These are phyloP conservation scores for Lacanobia oleracea DNA, from an alignment of 2,888 invertebrate genomes.

Conservation along the genomic window DNA sequence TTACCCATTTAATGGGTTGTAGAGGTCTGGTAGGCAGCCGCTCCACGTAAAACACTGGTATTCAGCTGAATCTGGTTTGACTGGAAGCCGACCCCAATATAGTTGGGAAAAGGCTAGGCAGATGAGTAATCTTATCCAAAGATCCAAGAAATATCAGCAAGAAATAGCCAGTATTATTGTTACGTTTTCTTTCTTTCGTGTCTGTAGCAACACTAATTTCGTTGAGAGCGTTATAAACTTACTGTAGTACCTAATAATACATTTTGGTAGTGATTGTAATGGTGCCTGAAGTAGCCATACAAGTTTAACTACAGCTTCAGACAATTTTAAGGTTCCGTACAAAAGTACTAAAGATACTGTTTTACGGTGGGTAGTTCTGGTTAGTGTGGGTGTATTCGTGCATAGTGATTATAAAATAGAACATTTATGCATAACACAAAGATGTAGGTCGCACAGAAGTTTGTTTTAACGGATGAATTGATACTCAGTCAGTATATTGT, in stretches of 20 bases:
- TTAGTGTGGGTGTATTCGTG: background rate
- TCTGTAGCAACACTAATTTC: constrained; percentile 22
- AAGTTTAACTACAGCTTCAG: constrained; percentile 17
- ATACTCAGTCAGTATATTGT: background rate
- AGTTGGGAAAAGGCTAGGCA: no score
- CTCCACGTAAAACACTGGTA: no score
- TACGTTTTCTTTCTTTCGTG: background rate
- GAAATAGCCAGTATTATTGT: background rate
- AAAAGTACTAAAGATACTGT: background rate
- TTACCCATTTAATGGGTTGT: no score
- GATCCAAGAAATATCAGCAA: background rate
- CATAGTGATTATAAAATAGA: no score
- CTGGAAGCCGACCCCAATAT: no score
- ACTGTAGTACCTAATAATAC: constrained; percentile 39
- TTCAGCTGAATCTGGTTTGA: no score
- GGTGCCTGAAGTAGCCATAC: constrained; percentile 17
- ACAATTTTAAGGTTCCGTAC: background rate
- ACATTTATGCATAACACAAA: background rate
- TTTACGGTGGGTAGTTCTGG: background rate
- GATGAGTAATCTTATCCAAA: background rate
- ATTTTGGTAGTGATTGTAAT: constrained; percentile 25
- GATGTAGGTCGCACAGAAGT: constrained; percentile 11
- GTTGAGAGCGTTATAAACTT: constrained; percentile 48
- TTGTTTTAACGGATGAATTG: background rate
- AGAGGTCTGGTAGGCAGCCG: no score